Evolutionary conservation across 2,113 vertebrate genomes (phyloP).

Genomic region (Willisornis vidua): DNA sequence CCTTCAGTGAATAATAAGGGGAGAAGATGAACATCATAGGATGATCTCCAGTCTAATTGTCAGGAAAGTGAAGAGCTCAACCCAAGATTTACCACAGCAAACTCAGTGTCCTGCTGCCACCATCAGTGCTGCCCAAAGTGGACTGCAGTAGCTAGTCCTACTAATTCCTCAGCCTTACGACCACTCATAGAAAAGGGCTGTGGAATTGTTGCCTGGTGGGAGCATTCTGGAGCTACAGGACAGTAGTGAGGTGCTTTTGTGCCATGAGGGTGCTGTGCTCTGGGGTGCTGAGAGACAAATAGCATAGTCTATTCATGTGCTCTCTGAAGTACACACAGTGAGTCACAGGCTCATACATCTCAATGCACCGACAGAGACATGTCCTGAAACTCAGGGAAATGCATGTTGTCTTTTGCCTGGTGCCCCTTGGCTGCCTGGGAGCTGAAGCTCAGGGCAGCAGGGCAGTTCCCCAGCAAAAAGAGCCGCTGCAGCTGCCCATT

Average conservation of each 20-base stretch:
- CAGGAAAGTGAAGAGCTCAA: constrained; percentile 32
- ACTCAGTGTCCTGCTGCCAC: background rate
- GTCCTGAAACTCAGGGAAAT: background rate
- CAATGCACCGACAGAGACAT: background rate
- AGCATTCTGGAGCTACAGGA: background rate
- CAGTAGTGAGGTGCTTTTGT: background rate
- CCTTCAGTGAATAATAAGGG: background rate
- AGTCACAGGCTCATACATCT: background rate
- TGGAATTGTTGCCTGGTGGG: background rate
- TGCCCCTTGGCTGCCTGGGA: background rate
- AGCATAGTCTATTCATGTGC: background rate
- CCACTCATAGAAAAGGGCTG: background rate
- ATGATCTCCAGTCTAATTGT: constrained; percentile 47
- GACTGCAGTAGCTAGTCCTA: background rate
- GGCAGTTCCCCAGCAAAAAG: background rate
- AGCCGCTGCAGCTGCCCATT: background rate
- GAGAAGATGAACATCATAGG: constrained; percentile 27
- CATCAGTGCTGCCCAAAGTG: background rate
- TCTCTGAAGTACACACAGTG: background rate
- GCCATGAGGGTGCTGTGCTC: background rate
- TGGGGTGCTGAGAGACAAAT: background rate
- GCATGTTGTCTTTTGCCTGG: background rate
- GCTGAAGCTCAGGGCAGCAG: background rate
- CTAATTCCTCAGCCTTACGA: background rate
- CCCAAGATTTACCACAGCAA: background rate